Percentiles rank a stretch among this genome's conserved stretches.
phyloP scores from a whole-genome alignment of 2,113 vertebrate genomes.

The Oryzias celebensis region DNA sequence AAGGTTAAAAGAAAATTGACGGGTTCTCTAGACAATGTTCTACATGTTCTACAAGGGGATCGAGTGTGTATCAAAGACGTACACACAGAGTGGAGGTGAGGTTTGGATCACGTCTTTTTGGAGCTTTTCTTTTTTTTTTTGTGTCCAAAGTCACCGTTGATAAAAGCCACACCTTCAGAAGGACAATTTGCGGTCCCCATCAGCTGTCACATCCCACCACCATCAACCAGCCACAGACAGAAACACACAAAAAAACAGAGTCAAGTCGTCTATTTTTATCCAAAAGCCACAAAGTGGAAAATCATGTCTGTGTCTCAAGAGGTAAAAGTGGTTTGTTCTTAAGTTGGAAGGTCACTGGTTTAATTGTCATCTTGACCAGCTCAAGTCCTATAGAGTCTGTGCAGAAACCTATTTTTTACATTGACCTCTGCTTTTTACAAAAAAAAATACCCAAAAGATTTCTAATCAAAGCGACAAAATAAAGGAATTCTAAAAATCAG shows the following conservation, averaged over 20 bases:
- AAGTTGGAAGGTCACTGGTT: not conserved
- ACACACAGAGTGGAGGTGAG: too few relatives aligned
- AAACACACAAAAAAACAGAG: constrained; percentile 43
- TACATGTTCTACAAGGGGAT: too few relatives aligned
- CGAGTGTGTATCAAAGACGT: too few relatives aligned
- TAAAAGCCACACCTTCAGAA: constrained; percentile 28
- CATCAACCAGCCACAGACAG: constrained; percentile 45
- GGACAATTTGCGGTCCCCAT: constrained; percentile 32
- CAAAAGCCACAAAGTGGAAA: constrained; percentile 45
- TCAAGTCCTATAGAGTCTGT: not conserved
- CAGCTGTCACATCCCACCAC: constrained; percentile 51
- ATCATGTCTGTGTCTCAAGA: constrained; percentile 8
- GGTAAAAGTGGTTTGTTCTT: not conserved
- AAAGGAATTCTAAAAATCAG: too few relatives aligned
- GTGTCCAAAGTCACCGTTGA: constrained; percentile 1
- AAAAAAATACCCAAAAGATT: too few relatives aligned
- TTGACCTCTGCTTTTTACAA: too few relatives aligned
- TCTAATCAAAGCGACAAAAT: too few relatives aligned
- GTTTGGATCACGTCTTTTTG: too few relatives aligned
- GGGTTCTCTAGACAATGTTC: too few relatives aligned
- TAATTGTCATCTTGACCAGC: not conserved
- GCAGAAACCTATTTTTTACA: too few relatives aligned
- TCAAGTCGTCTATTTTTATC: constrained; percentile 72
- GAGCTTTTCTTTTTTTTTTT: not conserved
- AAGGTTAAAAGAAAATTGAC: too few relatives aligned